Percentiles rank a stretch among this genome's conserved stretches.
Evolutionary conservation across 2,888 invertebrate species (phyloP).

Genomic region (Lochmaea crataegi): DNA sequence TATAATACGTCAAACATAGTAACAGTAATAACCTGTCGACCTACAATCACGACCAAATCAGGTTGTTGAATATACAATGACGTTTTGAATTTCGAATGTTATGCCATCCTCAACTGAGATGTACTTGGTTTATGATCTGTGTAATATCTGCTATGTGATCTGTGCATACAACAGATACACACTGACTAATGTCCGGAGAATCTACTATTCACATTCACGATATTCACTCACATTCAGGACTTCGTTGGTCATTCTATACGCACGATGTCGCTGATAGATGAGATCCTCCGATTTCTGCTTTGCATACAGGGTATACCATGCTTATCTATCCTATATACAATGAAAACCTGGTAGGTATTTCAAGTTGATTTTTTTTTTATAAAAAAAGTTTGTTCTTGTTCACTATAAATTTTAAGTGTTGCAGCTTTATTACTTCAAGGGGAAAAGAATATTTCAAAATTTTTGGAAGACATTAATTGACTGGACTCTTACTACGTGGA

Average conservation of each 20-base stretch:
- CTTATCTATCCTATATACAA: too few relatives aligned
- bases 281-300: constrained; percentile 3
- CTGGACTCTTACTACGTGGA: too few relatives aligned
- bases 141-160: constrained; percentile 37
- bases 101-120: constrained; percentile 32
- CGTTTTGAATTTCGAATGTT: constrained; percentile 12
- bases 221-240: constrained; percentile 22
- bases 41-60: constrained; percentile 1
- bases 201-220: constrained; percentile 19
- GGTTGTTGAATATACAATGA: constrained; percentile 13
- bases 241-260: constrained; percentile 16
- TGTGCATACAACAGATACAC: constrained; percentile 39
- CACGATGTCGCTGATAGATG: constrained; percentile 15
- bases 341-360: too few relatives aligned
- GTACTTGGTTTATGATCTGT: constrained; percentile 35
- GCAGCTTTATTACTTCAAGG: too few relatives aligned
- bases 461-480: too few relatives aligned
- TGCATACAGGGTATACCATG: neutral
- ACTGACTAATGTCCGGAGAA: constrained; percentile 16
- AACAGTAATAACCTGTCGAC: constrained; percentile 12
- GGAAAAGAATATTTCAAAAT: too few relatives aligned
- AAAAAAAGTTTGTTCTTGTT: too few relatives aligned
- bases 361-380: too few relatives aligned
- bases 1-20: neutral
- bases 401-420: too few relatives aligned